Base-by-base conservation (phyloP, 2,113 vertebrate species). In the Epinephelus cyanopodus region DNA sequence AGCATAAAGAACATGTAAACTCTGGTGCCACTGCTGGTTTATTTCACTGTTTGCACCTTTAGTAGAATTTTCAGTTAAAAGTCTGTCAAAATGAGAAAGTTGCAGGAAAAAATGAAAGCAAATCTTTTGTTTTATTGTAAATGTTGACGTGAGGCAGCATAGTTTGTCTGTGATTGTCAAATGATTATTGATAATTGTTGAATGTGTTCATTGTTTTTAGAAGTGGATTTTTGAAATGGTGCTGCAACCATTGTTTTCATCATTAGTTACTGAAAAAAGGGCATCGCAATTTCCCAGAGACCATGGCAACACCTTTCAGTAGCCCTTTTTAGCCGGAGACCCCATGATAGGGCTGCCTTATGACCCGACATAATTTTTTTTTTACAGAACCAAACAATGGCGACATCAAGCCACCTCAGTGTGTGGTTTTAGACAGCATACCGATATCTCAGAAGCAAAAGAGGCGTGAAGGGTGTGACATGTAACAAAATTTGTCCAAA, bases 1-100 rank as follows among this genome's bases (percentile, higher is more conserved):
- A 82, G 33, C 67, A 12, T 52, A 27, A 77, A 47, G 33, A 13
- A 65, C 23, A 66, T 52, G 27, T 18, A 73, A 39, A 6, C 9
- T 33, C 9, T 52, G 11, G 57, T 18, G 21, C 25, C 3, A 63
- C 19, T 21, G 6, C 15, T 39, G 58, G 18, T 48, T 63, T 12
- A 42, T 56, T 13, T 66, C 18, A 45, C 11, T 45, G 42, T 45
- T 45, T 45, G 11, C 42, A 45, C 8, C 42, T 45, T 12, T 45
- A 12, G 42, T 12, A 12, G 42, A 2, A 45, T 10, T 45, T 45
- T 45, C 33, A 37, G 33, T 37, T 37, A 37, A 37, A 37, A 7
- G 45, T 48, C 15, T 50, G 57, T 19, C 45, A 29, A 17, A 5
- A 42, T 0, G 21, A 56, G 33, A 18, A 79, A 65, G 6, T 19